phyloP scores from a whole-genome alignment of 2,888 invertebrate species.

The Ypsolopha scabrella region DNA sequence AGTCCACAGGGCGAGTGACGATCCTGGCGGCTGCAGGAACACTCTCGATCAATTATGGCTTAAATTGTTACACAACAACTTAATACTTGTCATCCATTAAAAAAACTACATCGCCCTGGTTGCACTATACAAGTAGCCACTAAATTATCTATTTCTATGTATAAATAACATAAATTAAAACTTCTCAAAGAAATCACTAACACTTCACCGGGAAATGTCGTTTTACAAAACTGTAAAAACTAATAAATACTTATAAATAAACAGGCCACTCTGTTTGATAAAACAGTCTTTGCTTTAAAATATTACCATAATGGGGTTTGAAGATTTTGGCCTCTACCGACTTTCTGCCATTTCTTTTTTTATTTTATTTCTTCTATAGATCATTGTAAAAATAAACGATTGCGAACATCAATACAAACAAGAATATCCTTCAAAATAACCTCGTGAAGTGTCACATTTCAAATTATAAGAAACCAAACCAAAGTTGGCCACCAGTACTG shows the following conservation, averaged over 20 bases:
- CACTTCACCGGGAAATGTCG: constrained; percentile 21
- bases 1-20: constrained; percentile 8
- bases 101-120: constrained; percentile 25
- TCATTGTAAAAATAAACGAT: no score
- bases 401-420: no score
- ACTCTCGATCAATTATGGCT: constrained; percentile 13
- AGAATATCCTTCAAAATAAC: no score
- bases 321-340: background rate
- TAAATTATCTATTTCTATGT: constrained; percentile 11
- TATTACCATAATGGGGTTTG: background rate
- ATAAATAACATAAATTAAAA: constrained; percentile 24
- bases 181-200: constrained; percentile 20
- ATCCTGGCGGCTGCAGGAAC: background rate
- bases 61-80: constrained; percentile 14
- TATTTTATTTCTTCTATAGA: background rate
- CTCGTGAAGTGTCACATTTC: no score
- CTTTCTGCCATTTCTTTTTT: background rate
- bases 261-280: background rate
- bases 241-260: background rate
- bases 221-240: background rate
- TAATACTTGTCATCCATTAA: constrained; percentile 4
- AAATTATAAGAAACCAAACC: no score
- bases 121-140: background rate
- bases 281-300: background rate
- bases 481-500: no score